Evolutionary conservation across 2,888 invertebrate species (phyloP), one percentile per base, ranked within the genome.

Genomic region (Tubulanus polymorphus): DNA sequence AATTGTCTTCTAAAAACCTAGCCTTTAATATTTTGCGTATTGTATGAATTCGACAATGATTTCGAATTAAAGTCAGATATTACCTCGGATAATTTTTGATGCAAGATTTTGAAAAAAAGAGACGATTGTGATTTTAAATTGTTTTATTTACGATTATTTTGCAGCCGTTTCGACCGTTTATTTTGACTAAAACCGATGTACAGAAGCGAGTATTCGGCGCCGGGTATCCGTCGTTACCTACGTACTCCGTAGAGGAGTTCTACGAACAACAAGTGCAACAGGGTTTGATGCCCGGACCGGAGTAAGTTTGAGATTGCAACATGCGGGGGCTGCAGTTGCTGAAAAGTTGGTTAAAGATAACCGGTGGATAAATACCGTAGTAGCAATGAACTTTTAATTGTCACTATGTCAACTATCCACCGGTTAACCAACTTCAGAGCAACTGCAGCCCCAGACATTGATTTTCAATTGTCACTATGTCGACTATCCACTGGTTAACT

Each of bases 211-310:
- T 97, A 12, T 94, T 85, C 81, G 99, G 97, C 0, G 83, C 88
- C 35, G 97, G 97, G 0, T 99, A 99, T 83, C 97, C 97, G 1
- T 87, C 92, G 66, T 77, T 95, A 53, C 95, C 97, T 1, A 86
- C 91, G 1, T 84, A 93, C 84, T 93, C 94, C 0, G 90, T 99
- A 0, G 88, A 93, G 71, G 96, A 99, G 81, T 95, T 95, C 82
- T 96, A 93, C 76, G 90, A 94, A 55, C 86, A 93, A 74, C 74
- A 74, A 55, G 65, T 78, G 1, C 64, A 66, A 23, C 70, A 69
- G 27, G 77, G 77, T 27, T 23, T 18, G 6, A 20, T 41, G 15
- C 41, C 41, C 6, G 15, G 41, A 41, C 41, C 41, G 6, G 41
- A 23, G 41, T 41, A 41, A 41, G 41, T 10, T 10, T 32, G n/a